Conservation (phyloP, 2,888 invertebrate genomes). For the Crematogaster levior region DNA sequence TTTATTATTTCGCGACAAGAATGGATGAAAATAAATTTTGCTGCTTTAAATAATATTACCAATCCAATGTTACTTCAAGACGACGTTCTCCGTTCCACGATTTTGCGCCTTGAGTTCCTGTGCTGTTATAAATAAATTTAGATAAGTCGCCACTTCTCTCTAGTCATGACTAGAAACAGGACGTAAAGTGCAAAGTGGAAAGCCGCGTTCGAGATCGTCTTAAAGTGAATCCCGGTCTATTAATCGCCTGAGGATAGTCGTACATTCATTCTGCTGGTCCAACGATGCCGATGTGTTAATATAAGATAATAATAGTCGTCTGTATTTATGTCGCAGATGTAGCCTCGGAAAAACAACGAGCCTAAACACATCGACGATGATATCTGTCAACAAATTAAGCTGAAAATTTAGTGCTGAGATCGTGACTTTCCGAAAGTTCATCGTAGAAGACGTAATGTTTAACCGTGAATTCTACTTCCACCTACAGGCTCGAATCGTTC, state of each 20-base stretch:
- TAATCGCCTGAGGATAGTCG: constrained; percentile 27
- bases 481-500: neutral
- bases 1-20: neutral
- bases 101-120: neutral
- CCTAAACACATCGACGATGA: neutral
- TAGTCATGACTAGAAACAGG: constrained; percentile 9
- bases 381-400: neutral
- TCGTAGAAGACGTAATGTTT: neutral
- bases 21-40: neutral
- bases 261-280: constrained; percentile 6
- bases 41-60: neutral
- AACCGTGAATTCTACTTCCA: neutral
- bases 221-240: constrained; percentile 15
- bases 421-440: neutral
- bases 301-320: constrained; percentile 25
- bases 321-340: neutral
- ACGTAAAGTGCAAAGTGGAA: constrained; percentile 34
- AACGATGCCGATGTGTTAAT: constrained; percentile 2
- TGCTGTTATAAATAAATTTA: constrained; percentile 44
- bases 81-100: neutral
- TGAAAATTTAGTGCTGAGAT: neutral
- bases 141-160: constrained; percentile 25
- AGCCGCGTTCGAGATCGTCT: neutral
- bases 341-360: neutral
- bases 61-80: neutral